Percentiles rank a stretch among this genome's conserved stretches.
phyloP scores from a whole-genome alignment of 2,888 invertebrate genomes.

The Girardia tigrina region DNA sequence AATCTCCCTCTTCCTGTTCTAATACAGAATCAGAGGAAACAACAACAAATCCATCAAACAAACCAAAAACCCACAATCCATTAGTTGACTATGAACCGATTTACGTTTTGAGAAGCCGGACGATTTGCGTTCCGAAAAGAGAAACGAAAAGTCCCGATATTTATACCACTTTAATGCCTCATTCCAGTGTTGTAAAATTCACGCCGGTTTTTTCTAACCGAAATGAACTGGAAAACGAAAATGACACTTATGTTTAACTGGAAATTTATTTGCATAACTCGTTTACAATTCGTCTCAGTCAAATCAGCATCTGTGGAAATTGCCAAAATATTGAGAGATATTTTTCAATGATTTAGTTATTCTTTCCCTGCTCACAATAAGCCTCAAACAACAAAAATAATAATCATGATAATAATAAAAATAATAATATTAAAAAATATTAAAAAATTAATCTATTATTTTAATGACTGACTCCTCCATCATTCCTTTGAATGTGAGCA shows the following conservation, averaged over 20 bases:
- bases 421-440: neutral
- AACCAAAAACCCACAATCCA: neutral
- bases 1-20: neutral
- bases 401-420: neutral
- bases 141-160: neutral
- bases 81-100: neutral
- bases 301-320: neutral
- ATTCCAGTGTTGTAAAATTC: neutral
- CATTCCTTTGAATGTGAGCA: too few relatives aligned
- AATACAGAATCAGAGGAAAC: neutral
- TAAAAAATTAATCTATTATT: neutral
- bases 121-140: slow-evolving; percentile 5
- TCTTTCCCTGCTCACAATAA: neutral
- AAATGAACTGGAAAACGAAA: slow-evolving; percentile 10
- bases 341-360: neutral
- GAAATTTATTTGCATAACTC: neutral
- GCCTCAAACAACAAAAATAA: neutral
- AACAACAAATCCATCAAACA: neutral
- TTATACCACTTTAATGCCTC: slow-evolving; percentile 18
- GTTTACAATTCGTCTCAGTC: neutral
- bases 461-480: too few relatives aligned
- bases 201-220: neutral
- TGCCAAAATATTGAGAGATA: neutral
- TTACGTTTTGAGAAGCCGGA: neutral
- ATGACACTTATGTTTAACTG: slow-evolving; percentile 13